Percentiles rank a stretch among this genome's conserved stretches.
These are phyloP conservation scores for Disparrhopalites patrizii DNA, from an alignment of 2,888 invertebrate genomes.

Conservation along the genomic window DNA sequence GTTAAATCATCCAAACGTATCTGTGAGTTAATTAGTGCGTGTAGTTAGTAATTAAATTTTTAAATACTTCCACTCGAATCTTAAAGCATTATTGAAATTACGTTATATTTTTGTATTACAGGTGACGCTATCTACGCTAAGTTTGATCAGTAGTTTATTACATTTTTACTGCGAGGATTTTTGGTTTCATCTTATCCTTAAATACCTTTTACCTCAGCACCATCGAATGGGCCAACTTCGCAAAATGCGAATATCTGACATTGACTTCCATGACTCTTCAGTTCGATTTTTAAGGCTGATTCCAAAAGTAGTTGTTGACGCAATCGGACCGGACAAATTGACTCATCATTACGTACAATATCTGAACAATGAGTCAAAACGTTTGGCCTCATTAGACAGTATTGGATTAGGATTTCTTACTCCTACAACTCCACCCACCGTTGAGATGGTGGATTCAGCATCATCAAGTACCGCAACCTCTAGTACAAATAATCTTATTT, in stretches of 20 bases:
- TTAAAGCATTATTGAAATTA: not conserved
- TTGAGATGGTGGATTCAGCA: not conserved
- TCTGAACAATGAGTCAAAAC: slow-evolving; percentile 37
- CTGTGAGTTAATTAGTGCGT: slow-evolving; percentile 31
- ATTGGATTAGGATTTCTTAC: slow-evolving; percentile 13
- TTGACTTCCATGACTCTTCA: slow-evolving; percentile 44
- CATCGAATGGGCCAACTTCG: slow-evolving; percentile 44
- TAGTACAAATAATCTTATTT: slow-evolving; percentile 32
- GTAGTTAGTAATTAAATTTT: not conserved
- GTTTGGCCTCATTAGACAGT: slow-evolving; percentile 14
- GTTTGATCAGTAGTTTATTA: slow-evolving; percentile 41
- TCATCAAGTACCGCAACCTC: not conserved
- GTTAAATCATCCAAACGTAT: slow-evolving; percentile 41
- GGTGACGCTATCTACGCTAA: slow-evolving; percentile 45
- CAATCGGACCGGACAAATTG: slow-evolving; percentile 36
- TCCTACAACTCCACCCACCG: not conserved
- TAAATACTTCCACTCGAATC: too few relatives aligned
- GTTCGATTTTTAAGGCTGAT: slow-evolving; percentile 41
- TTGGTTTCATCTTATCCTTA: slow-evolving; percentile 43
- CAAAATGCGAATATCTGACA: slow-evolving; percentile 30
- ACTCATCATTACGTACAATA: slow-evolving; percentile 40
- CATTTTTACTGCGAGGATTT: slow-evolving; percentile 46
- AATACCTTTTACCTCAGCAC: slow-evolving; percentile 41
- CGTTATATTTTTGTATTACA: slow-evolving; percentile 23
- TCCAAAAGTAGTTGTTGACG: slow-evolving; percentile 36